phyloP scores from a whole-genome alignment of 1,140 invertebrate genomes.

The Bicyclus anynana region DNA sequence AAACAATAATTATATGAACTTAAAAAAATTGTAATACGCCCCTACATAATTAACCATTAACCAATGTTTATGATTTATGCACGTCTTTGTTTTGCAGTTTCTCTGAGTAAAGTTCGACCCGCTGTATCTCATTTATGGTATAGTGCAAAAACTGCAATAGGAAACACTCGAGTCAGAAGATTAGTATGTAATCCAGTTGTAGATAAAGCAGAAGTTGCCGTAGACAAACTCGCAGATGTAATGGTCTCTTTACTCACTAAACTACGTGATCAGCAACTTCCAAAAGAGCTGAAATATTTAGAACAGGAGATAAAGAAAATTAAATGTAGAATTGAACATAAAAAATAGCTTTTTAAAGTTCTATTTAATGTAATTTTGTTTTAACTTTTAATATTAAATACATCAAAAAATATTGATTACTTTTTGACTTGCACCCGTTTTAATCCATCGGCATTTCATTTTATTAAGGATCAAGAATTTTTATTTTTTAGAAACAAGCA shows the following conservation, averaged over 20 bases:
- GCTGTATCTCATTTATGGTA: slow-evolving; percentile 45
- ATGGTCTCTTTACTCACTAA: slow-evolving; percentile 32
- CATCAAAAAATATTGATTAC: no score
- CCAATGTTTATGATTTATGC: slow-evolving; percentile 1
- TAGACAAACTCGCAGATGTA: slow-evolving; percentile 25
- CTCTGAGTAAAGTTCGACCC: slow-evolving; percentile 51
- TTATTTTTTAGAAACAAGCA: slow-evolving; percentile 43
- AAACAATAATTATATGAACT: slow-evolving; percentile 35
- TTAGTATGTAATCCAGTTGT: slow-evolving; percentile 49
- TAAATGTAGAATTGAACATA: slow-evolving; percentile 17
- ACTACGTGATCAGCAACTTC: slow-evolving; percentile 42
- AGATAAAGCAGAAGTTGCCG: slow-evolving; percentile 33
- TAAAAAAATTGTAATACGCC: no score
- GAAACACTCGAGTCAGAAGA: slow-evolving; percentile 37
- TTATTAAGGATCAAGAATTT: neutral
- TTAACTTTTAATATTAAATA: no score
- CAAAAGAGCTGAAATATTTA: slow-evolving; percentile 47
- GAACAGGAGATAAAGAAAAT: slow-evolving; percentile 51
- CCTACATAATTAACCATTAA: neutral
- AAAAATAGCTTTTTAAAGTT: neutral
- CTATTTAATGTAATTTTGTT: neutral
- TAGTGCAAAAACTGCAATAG: slow-evolving; percentile 38
- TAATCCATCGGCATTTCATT: neutral
- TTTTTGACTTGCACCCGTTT: no score
- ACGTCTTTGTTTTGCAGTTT: slow-evolving; percentile 56